These are phyloP conservation scores for Byasa hedistus DNA, from an alignment of 2,888 invertebrate species.

Conservation along the genomic window DNA sequence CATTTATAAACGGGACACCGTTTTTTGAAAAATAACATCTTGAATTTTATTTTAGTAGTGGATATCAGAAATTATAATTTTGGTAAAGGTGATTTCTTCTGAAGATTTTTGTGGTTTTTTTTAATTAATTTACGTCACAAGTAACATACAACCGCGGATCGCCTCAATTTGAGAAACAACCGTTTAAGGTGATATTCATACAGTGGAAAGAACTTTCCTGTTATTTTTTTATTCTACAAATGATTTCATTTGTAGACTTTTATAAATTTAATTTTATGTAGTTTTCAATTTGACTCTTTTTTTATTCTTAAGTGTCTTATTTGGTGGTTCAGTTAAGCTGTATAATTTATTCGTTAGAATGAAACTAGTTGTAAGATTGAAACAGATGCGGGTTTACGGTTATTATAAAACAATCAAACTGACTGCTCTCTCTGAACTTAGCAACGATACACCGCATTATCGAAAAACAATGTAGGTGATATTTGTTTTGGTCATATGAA, in stretches of 20 bases:
- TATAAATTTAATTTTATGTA: constrained; percentile 68
- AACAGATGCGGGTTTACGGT: constrained; percentile 24
- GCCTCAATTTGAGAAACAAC: constrained; percentile 23
- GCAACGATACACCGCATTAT: not conserved
- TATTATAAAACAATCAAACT: not conserved
- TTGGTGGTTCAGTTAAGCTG: constrained; percentile 38
- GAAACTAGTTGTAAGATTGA: constrained; percentile 11
- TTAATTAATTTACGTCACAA: constrained; percentile 1
- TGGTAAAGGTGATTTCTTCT: no score
- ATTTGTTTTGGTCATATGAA: not conserved
- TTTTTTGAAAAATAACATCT: no score
- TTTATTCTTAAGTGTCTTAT: constrained; percentile 25
- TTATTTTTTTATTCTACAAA: constrained; percentile 80
- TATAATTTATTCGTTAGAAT: constrained; percentile 28
- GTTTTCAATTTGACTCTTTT: constrained; percentile 60
- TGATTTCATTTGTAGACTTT: constrained; percentile 75
- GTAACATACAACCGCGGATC: not conserved
- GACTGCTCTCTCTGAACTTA: not conserved
- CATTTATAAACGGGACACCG: not conserved
- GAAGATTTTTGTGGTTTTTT: no score
- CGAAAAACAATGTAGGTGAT: not conserved
- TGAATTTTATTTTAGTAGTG: no score
- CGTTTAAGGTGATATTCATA: constrained; percentile 37
- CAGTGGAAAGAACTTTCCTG: constrained; percentile 63
- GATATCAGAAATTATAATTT: no score